These are phyloP conservation scores for Danaus chrysippus DNA, from an alignment of 2,888 invertebrate species.

Conservation along the genomic window DNA sequence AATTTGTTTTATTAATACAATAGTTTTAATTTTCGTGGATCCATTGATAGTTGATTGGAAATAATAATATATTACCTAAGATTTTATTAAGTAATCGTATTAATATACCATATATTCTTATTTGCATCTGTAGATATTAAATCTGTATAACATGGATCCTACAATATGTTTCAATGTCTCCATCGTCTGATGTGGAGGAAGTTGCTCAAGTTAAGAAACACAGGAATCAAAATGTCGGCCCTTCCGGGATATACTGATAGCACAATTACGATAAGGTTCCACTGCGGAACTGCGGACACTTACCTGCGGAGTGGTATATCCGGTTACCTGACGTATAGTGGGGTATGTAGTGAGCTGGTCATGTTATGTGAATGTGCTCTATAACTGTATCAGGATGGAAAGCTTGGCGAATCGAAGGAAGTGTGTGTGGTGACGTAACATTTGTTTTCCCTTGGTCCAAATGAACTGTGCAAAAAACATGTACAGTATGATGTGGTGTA, in stretches of 20 bases:
- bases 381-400: conserved; percentile 5
- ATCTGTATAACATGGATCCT: background rate
- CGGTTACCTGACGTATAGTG: background rate
- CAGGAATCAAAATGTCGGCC: conserved; percentile 13
- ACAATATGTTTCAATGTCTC: background rate
- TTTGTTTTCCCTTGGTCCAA: background rate
- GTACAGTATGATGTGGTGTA: no score
- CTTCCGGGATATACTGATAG: conserved; percentile 12
- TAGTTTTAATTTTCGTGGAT: no score
- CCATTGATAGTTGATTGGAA: no score
- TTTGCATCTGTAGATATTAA: no score
- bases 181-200: conserved; percentile 16
- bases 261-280: conserved; percentile 8
- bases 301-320: background rate
- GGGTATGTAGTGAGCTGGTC: background rate
- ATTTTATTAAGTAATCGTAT: no score
- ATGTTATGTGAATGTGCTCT: background rate
- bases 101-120: no score
- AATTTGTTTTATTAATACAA: no score
- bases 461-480: no score
- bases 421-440: background rate
- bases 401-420: background rate
- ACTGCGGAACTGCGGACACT: background rate
- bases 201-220: conserved; percentile 16
- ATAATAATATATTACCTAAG: no score